Conservation (phyloP, 2,113 vertebrate genomes). For the Cygnus atratus region DNA sequence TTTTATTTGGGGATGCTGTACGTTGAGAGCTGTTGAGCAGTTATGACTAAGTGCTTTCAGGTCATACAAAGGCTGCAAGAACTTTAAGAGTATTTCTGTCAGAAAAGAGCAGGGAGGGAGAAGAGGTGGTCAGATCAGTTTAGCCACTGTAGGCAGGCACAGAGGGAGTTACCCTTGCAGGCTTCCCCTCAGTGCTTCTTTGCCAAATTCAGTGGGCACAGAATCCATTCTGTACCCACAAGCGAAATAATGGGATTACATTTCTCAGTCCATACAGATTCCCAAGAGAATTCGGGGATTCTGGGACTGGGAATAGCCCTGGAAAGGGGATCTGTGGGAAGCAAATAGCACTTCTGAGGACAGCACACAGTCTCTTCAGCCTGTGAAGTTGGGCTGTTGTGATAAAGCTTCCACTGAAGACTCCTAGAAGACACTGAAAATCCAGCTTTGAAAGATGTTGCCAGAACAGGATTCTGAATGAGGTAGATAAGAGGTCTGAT, state of each 20-base stretch:
- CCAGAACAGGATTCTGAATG: not conserved
- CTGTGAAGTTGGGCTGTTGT: not conserved
- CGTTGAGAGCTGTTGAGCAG: not conserved
- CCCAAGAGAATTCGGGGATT: not conserved
- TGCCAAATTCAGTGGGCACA: not conserved
- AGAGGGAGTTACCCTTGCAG: not conserved
- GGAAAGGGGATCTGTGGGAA: not conserved
- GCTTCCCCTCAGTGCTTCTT: fast-evolving
- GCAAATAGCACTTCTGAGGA: not conserved
- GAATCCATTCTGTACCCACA: not conserved
- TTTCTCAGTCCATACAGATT: not conserved
- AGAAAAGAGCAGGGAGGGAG: not conserved
- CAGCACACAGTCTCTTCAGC: not conserved
- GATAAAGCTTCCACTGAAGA: not conserved
- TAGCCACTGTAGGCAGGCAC: not conserved
- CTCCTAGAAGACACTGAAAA: not conserved
- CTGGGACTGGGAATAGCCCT: not conserved
- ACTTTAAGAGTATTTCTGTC: not conserved
- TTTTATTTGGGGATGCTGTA: not conserved
- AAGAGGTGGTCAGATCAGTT: not conserved
- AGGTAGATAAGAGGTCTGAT: not conserved
- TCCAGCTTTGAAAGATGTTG: not conserved
- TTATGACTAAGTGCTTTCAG: not conserved
- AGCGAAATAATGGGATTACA: not conserved
- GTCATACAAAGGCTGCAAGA: not conserved